phyloP scores from a whole-genome alignment of 2,797 vertebrate species.

The Eupleurogrammus muticus region DNA sequence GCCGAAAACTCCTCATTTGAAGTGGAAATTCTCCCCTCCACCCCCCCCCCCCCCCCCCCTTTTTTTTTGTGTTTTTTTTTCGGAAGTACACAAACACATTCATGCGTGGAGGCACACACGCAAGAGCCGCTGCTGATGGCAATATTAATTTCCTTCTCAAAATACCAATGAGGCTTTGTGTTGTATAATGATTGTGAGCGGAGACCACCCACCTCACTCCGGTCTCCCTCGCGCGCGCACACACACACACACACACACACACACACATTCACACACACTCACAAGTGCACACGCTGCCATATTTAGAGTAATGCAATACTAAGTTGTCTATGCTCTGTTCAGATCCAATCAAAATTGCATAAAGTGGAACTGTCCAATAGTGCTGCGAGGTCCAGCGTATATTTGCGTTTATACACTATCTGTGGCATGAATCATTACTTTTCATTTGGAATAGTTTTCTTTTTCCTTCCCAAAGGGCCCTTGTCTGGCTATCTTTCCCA shows the following conservation, averaged over 20 bases:
- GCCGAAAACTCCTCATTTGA: slow-evolving; percentile 44
- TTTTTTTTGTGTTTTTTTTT: slow-evolving; percentile 25
- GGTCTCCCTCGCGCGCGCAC: slow-evolving; percentile 56
- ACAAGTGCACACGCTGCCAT: slow-evolving; percentile 59
- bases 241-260: slow-evolving; percentile 41
- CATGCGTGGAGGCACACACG: slow-evolving; percentile 53
- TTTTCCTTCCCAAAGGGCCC: slow-evolving; percentile 79
- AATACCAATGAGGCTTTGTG: slow-evolving; percentile 83
- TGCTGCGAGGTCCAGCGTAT: slow-evolving; percentile 68
- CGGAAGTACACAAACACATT: slow-evolving; percentile 58
- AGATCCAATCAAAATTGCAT: slow-evolving; percentile 85
- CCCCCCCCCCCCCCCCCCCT: too few species aligned
- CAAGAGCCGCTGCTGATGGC: slow-evolving; percentile 73
- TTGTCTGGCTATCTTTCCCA: slow-evolving; percentile 85
- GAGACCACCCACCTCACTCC: slow-evolving; percentile 86
- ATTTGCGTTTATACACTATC: slow-evolving; percentile 84
- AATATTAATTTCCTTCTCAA: slow-evolving; percentile 85
- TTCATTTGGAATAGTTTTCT: slow-evolving; percentile 83
- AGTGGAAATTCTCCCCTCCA: slow-evolving; percentile 66
- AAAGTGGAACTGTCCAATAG: slow-evolving; percentile 79
- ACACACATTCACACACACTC: slow-evolving; percentile 34
- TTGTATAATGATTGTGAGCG: slow-evolving; percentile 82
- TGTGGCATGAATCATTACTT: slow-evolving; percentile 84
- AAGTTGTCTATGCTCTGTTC: slow-evolving; percentile 82
- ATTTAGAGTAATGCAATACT: slow-evolving; percentile 85